These are phyloP conservation scores for Coryphaenoides rupestris DNA, from an alignment of 2,113 vertebrate genomes.

Conservation along the genomic window DNA sequence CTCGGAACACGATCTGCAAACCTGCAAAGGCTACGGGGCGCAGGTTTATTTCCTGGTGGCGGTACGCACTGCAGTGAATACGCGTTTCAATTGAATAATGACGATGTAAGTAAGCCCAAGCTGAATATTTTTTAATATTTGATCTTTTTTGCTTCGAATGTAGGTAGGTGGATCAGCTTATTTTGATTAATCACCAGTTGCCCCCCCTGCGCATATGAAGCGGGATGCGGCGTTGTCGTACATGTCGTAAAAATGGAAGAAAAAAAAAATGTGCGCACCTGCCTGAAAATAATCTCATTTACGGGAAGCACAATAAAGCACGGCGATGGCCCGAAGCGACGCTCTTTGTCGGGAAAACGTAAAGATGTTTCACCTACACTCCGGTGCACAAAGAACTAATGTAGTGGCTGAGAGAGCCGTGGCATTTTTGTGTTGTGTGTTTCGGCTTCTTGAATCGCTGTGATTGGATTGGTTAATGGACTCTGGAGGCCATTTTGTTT, in stretches of 20 bases:
- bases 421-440: background rate
- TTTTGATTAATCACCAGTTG: slow-evolving; percentile 29
- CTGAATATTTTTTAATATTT: too few species aligned
- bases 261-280: slow-evolving; percentile 7
- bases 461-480: slow-evolving; percentile 33
- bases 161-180: slow-evolving; percentile 2
- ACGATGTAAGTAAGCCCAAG: too few species aligned
- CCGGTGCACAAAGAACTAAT: slow-evolving; percentile 28
- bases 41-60: too few species aligned
- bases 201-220: slow-evolving; percentile 23
- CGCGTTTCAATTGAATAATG: too few species aligned
- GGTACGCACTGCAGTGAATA: too few species aligned
- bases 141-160: too few species aligned
- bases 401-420: slow-evolving; percentile 13
- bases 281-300: too few species aligned
- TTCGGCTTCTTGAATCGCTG: slow-evolving; percentile 22
- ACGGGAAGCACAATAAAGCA: slow-evolving; percentile 11
- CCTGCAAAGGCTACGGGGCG: too few species aligned
- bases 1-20: too few species aligned
- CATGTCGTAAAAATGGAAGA: slow-evolving; percentile 20
- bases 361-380: slow-evolving; percentile 13
- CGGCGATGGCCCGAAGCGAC: background rate
- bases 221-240: slow-evolving; percentile 17
- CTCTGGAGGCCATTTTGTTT: slow-evolving; percentile 31
- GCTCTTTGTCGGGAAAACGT: slow-evolving; percentile 12